Evolutionary conservation across 2,113 vertebrate species (phyloP).

Genomic region (Corvus cornix): DNA sequence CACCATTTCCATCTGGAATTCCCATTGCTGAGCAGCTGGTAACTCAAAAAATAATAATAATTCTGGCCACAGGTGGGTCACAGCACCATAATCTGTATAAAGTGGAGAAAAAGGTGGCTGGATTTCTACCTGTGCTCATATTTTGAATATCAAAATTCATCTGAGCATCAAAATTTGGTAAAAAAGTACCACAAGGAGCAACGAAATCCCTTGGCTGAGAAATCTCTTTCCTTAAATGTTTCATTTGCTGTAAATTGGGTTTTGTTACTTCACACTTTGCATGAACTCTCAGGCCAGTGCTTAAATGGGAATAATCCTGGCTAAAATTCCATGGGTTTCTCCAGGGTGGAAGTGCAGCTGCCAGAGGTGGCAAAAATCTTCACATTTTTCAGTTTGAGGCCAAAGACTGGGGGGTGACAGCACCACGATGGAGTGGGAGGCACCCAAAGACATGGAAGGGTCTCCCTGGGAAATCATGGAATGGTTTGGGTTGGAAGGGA

Average conservation of each 20-base stretch:
- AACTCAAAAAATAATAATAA: neutral
- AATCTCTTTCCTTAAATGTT: neutral
- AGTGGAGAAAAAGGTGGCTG: neutral
- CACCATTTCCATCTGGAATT: neutral
- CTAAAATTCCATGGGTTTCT: neutral
- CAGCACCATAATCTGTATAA: neutral
- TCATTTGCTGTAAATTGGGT: neutral
- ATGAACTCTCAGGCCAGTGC: neutral
- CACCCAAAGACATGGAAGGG: neutral
- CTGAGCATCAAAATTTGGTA: neutral
- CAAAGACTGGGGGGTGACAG: neutral
- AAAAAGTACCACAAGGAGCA: neutral
- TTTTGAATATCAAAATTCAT: neutral
- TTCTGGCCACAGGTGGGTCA: neutral
- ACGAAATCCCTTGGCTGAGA: neutral
- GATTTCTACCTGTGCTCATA: neutral
- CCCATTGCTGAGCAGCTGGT: neutral
- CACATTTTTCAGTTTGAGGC: neutral
- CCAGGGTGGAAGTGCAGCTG: neutral
- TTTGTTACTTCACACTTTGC: neutral
- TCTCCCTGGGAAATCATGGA: neutral
- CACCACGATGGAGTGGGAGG: accelerated
- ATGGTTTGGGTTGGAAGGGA: neutral
- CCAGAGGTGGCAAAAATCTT: neutral
- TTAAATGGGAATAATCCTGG: neutral